Conservation (phyloP, 2,797 vertebrate species). For the Dallia pectoralis region DNA sequence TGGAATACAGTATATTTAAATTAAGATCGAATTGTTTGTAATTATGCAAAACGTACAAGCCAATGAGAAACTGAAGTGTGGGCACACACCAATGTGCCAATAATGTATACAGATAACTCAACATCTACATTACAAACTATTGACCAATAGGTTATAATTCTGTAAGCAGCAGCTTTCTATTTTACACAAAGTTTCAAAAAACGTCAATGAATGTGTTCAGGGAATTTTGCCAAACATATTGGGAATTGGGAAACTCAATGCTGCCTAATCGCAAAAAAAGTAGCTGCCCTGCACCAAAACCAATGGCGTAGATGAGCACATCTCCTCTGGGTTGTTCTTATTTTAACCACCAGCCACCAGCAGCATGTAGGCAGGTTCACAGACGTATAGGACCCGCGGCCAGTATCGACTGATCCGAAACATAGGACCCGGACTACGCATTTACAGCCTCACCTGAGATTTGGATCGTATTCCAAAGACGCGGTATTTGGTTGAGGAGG, state of each 20-base stretch:
- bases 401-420: neutral
- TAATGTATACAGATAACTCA: neutral
- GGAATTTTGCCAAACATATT: neutral
- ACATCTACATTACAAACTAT: neutral
- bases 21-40: neutral
- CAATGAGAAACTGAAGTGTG: neutral
- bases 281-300: neutral
- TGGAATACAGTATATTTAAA: neutral
- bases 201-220: neutral
- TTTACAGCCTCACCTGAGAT: neutral
- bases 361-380: neutral
- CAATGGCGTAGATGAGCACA: neutral
- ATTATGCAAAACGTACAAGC: neutral
- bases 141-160: neutral
- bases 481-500: neutral
- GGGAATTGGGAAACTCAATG: neutral
- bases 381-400: conserved; percentile 10
- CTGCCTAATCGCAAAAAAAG: neutral
- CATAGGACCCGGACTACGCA: neutral
- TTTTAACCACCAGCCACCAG: neutral
- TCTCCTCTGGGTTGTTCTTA: neutral
- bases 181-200: neutral
- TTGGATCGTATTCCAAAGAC: neutral
- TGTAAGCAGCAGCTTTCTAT: neutral
- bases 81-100: neutral